Conservation (phyloP, 2,113 vertebrate genomes). For the Phaethon lepturus region DNA sequence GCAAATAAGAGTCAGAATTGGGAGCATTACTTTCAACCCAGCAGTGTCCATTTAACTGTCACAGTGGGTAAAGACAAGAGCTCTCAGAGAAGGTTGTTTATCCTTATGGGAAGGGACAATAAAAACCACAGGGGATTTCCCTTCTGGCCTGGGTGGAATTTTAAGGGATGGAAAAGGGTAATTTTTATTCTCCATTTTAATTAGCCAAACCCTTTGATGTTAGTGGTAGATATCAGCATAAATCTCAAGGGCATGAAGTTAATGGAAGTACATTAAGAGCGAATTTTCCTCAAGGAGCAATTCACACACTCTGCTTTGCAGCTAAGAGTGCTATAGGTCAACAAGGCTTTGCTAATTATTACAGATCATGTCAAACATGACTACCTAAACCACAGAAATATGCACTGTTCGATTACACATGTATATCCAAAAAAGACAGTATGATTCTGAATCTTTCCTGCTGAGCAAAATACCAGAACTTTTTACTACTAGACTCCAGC, state of each 20-base stretch:
- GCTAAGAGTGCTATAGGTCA: constrained; percentile 22
- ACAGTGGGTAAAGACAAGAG: constrained; percentile 58
- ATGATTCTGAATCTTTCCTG: constrained; percentile 1
- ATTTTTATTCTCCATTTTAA: constrained; percentile 64
- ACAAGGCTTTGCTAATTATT: constrained; percentile 46
- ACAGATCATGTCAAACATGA: constrained; percentile 40
- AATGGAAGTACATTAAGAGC: constrained; percentile 57
- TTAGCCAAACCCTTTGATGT: constrained; percentile 51
- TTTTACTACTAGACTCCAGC: background rate
- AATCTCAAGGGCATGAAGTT: constrained; percentile 50
- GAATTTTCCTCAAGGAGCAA: constrained; percentile 45
- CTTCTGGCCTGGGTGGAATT: constrained; percentile 46
- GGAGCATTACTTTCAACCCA: constrained; percentile 59
- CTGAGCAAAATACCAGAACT: background rate
- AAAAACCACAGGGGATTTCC: constrained; percentile 60
- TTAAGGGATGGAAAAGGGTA: constrained; percentile 40
- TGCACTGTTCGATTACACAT: background rate
- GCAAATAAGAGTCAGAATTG: constrained; percentile 37
- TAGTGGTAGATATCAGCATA: constrained; percentile 39
- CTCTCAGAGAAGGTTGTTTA: constrained; percentile 54
- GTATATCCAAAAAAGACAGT: background rate
- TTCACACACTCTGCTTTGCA: constrained; percentile 34
- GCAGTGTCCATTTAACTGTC: constrained; percentile 62
- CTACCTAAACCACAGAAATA: constrained; percentile 15
- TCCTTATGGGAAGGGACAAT: constrained; percentile 61